These are phyloP conservation scores for Coracopsis vasa DNA, from an alignment of 2,113 vertebrate species.

Conservation along the genomic window DNA sequence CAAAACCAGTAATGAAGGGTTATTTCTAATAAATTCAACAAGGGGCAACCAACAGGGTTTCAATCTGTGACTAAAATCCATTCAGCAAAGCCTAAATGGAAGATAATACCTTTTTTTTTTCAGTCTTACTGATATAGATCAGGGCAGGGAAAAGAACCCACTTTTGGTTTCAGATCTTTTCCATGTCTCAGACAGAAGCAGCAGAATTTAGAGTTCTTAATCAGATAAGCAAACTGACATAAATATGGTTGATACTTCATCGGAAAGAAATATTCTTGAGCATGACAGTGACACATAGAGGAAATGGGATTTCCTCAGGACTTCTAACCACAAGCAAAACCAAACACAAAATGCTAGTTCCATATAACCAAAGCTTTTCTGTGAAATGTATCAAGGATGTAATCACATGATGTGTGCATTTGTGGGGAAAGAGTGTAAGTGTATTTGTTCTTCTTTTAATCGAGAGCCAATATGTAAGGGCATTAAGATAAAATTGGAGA, in stretches of 20 bases:
- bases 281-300: neutral
- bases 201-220: neutral
- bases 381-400: neutral
- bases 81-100: neutral
- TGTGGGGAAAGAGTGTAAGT: neutral
- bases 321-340: neutral
- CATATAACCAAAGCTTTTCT: neutral
- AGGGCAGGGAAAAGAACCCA: fast-evolving
- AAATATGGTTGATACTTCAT: neutral
- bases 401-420: neutral
- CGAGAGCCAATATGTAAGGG: fast-evolving
- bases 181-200: neutral
- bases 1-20: neutral
- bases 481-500: neutral
- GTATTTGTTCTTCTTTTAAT: neutral
- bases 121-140: neutral
- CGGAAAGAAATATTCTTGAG: neutral
- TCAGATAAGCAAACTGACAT: neutral
- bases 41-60: fast-evolving
- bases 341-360: fast-evolving
- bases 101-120: fast-evolving
- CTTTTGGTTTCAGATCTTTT: neutral
- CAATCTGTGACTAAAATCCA: neutral
- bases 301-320: neutral
- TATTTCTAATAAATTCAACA: neutral